Evolutionary conservation across 2,797 vertebrate genomes (phyloP).

Genomic region (Rhynchotus rufescens): DNA sequence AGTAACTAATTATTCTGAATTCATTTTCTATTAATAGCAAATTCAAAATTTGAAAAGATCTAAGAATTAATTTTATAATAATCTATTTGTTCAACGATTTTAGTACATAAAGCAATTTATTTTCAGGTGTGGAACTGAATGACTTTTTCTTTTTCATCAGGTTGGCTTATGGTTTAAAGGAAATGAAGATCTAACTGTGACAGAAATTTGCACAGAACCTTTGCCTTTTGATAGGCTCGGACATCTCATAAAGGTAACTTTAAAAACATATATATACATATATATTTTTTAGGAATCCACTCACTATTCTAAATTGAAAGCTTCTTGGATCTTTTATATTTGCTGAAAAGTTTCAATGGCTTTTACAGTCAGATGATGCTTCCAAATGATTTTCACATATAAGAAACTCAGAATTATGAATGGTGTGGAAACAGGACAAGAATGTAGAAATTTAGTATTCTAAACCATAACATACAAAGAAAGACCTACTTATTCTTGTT

Average conservation of each 20-base stretch:
- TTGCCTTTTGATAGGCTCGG: slow-evolving; percentile 79
- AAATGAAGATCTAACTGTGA: slow-evolving; percentile 68
- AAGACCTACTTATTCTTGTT: not conserved
- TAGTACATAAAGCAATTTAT: not conserved
- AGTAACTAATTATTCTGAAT: not conserved
- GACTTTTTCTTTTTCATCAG: slow-evolving; percentile 64
- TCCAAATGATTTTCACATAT: not conserved
- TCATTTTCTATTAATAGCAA: not conserved
- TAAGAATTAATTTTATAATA: not conserved
- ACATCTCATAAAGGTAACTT: slow-evolving; percentile 86
- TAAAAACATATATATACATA: not conserved
- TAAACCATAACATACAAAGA: not conserved
- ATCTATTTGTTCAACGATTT: not conserved
- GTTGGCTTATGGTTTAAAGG: slow-evolving; percentile 88
- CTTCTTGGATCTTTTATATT: not conserved
- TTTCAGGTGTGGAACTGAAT: not conserved
- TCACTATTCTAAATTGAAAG: not conserved
- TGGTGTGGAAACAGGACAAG: not conserved
- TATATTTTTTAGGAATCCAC: not conserved
- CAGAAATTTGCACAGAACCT: slow-evolving; percentile 79
- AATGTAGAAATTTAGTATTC: not conserved
- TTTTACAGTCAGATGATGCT: not conserved
- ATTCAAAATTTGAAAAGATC: not conserved
- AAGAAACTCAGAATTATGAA: not conserved
- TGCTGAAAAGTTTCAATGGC: not conserved